Evolutionary conservation across 2,888 invertebrate genomes (phyloP), one percentile per base, ranked within the genome.

Genomic region (Aporophyla nigra): DNA sequence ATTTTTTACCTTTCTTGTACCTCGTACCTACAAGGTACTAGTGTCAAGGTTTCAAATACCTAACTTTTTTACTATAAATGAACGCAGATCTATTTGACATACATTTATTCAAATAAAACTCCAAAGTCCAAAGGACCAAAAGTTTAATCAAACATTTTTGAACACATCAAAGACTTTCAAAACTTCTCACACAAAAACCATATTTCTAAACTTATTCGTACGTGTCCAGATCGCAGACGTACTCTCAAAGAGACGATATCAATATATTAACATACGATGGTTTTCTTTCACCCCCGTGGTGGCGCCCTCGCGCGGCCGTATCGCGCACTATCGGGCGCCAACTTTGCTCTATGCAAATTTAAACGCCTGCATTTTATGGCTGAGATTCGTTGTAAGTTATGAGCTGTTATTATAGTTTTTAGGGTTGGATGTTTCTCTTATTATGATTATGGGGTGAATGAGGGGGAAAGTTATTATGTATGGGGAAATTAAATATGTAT

Each of bases 301-400:
- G 71, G 80, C 85, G 80, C 83, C 82, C 85, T 75, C 74, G 70
- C 76, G 78, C 84, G 85, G 85, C 81, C 68, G 71, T 83, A 74
- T 83, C 78, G 82, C 86, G 84, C 91, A 90, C 92, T 92, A 92
- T 91, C 90, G 84, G 66, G 78, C 74, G 76, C 87, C 83, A 85
- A 87, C 85, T 88, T 87, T 86, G 90, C 88, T 92, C 90, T 92
- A 94, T 93, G 94, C 93, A 93, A 93, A 94, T 93, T 90, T 90
- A 89, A 90, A 87, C 92, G 90, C 88, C 91, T 93, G 94, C 93
- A 86, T 93, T 93, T 93, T 93, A 93, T 92, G 80, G 89, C 85
- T 85, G 74, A 83, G 83, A 87, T 90, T 91, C 88, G 78, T 80
- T 76, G 67, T 81, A 86, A 89, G 85, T 91, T 89, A 91, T 87